These are phyloP conservation scores for Tenodera sinensis DNA, from an alignment of 2,888 invertebrate species.

Conservation along the genomic window DNA sequence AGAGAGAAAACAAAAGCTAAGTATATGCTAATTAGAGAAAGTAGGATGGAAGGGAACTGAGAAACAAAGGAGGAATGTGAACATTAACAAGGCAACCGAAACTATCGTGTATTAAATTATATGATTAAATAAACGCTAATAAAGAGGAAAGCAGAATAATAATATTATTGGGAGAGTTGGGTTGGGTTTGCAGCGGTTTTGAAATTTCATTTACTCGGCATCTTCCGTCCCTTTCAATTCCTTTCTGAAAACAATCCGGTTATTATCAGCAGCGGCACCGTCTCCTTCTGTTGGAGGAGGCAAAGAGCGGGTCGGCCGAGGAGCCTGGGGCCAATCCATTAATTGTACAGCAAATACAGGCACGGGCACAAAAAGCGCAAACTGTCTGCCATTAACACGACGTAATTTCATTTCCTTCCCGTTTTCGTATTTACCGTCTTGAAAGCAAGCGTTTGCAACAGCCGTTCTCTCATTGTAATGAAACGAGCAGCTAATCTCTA, in stretches of 20 bases:
- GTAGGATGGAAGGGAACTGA: background rate
- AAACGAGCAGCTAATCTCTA: background rate
- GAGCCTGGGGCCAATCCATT: background rate
- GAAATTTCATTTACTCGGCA: background rate
- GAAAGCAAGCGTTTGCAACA: background rate
- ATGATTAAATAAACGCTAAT: background rate
- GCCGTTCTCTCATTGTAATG: background rate
- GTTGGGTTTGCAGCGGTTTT: background rate
- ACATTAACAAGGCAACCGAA: background rate
- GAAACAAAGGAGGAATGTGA: background rate
- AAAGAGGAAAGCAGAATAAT: background rate
- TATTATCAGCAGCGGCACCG: background rate
- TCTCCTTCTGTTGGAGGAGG: background rate
- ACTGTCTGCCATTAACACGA: background rate
- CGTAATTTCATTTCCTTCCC: background rate
- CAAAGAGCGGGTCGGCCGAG: background rate
- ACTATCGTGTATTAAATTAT: background rate
- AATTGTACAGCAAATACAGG: background rate
- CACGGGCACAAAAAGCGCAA: background rate
- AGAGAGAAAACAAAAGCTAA: too few relatives aligned
- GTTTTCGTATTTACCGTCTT: background rate
- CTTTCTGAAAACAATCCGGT: background rate
- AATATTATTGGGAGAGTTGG: background rate
- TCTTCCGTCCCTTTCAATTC: background rate
- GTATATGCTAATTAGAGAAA: background rate